Evolutionary conservation across 2,113 vertebrate species (phyloP).

Genomic region (Platichthys stellatus): DNA sequence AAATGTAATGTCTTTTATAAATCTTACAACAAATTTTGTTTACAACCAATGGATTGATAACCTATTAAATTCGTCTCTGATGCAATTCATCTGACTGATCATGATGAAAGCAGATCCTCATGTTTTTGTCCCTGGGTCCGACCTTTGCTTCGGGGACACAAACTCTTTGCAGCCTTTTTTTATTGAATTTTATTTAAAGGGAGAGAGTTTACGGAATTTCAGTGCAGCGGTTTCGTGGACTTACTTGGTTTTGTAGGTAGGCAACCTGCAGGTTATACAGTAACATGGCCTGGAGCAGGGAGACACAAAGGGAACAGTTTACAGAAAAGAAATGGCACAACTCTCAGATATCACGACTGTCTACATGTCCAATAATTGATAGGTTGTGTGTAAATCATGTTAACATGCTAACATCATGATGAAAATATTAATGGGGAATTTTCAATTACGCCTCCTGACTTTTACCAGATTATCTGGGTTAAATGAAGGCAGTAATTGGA

Average conservation of each 20-base stretch:
- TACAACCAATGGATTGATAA: too few species aligned
- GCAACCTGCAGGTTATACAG: constrained; percentile 88
- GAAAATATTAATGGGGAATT: neutral
- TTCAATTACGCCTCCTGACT: neutral
- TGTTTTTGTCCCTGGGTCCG: too few species aligned
- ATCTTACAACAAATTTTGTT: too few species aligned
- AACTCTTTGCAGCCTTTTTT: too few species aligned
- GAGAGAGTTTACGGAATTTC: too few species aligned
- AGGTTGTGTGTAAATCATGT: neutral
- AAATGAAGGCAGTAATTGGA: neutral
- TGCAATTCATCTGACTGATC: too few species aligned
- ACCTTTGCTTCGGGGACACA: too few species aligned
- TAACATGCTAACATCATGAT: neutral
- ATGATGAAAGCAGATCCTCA: too few species aligned
- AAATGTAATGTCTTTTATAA: too few species aligned
- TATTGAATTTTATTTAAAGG: too few species aligned
- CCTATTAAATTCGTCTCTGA: too few species aligned
- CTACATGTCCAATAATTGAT: neutral
- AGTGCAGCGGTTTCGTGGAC: neutral
- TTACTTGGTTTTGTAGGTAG: constrained; percentile 93
- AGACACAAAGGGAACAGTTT: neutral
- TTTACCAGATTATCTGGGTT: neutral
- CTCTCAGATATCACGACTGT: neutral
- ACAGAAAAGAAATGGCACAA: neutral
- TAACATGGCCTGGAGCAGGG: constrained; percentile 85